phyloP scores from a whole-genome alignment of 2,888 invertebrate genomes.

The Orthosia incerta region DNA sequence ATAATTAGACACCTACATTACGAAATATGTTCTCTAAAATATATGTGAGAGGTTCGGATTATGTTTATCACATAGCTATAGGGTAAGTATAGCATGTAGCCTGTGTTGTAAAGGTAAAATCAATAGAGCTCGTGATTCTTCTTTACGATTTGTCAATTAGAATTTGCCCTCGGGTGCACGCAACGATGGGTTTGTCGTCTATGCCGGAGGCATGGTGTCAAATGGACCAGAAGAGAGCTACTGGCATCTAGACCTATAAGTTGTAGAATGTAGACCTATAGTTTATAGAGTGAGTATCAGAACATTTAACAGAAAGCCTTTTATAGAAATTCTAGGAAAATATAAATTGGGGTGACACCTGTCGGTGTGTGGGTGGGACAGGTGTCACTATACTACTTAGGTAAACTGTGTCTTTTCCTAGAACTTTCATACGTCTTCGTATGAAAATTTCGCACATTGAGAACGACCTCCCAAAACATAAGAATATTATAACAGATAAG shows the following conservation, averaged over 20 bases:
- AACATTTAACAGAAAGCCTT: no score
- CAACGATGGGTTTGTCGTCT: not conserved
- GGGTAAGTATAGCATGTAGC: not conserved
- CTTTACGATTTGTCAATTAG: slow-evolving; percentile 34
- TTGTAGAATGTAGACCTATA: no score
- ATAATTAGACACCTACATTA: slow-evolving; percentile 75
- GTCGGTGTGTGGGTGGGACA: no score
- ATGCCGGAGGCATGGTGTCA: not conserved
- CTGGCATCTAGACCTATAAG: not conserved
- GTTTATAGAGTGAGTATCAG: no score
- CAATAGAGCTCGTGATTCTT: slow-evolving; percentile 31
- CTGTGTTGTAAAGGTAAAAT: slow-evolving; percentile 28
- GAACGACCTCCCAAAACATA: no score
- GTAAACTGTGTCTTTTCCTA: no score
- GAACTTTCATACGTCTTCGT: no score
- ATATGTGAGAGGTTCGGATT: slow-evolving; percentile 47
- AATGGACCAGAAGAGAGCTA: not conserved
- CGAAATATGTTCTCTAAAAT: slow-evolving; percentile 59
- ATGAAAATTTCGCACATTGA: no score
- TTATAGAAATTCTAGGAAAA: no score
- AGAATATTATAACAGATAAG: not conserved
- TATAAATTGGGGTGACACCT: no score
- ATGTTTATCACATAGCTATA: slow-evolving; percentile 31
- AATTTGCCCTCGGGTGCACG: slow-evolving; percentile 8
- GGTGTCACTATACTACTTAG: no score